These are phyloP conservation scores for Congeria kusceri DNA, from an alignment of 2,888 invertebrate genomes.

Conservation along the genomic window DNA sequence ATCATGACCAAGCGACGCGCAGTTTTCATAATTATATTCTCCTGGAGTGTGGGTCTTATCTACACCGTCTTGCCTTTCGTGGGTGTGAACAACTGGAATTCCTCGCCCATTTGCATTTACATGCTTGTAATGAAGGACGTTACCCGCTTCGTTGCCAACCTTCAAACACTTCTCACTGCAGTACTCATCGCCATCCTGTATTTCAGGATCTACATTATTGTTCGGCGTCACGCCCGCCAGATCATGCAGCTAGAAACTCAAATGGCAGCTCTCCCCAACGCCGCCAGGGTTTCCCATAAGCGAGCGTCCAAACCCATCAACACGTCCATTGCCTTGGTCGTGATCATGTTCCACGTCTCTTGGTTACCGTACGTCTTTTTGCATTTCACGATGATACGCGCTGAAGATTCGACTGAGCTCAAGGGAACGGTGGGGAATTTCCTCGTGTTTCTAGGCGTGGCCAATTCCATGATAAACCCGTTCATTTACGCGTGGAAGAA, in stretches of 20 bases:
- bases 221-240: too few relatives aligned
- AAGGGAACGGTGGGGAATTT: constrained; percentile 50
- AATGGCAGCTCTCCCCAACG: not conserved
- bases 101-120: too few relatives aligned
- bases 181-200: too few relatives aligned
- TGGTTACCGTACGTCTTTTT: constrained; percentile 67
- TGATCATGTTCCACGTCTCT: constrained; percentile 58
- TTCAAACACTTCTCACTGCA: too few relatives aligned
- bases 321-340: constrained; percentile 51
- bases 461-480: constrained; percentile 69
- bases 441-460: constrained; percentile 63
- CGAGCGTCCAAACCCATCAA: constrained; percentile 54
- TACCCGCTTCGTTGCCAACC: too few relatives aligned
- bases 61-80: too few relatives aligned
- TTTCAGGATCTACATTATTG: too few relatives aligned
- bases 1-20: too few relatives aligned
- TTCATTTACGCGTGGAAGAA: constrained; percentile 72
- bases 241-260: constrained; percentile 7
- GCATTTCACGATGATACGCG: constrained; percentile 42
- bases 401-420: constrained; percentile 17
- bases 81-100: too few relatives aligned
- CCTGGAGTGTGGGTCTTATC: too few relatives aligned
- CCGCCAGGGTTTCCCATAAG: constrained; percentile 7
- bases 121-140: too few relatives aligned
- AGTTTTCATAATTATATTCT: too few relatives aligned